phyloP scores from a whole-genome alignment of 2,113 vertebrate genomes.

The Ibidorhyncha struthersii region DNA sequence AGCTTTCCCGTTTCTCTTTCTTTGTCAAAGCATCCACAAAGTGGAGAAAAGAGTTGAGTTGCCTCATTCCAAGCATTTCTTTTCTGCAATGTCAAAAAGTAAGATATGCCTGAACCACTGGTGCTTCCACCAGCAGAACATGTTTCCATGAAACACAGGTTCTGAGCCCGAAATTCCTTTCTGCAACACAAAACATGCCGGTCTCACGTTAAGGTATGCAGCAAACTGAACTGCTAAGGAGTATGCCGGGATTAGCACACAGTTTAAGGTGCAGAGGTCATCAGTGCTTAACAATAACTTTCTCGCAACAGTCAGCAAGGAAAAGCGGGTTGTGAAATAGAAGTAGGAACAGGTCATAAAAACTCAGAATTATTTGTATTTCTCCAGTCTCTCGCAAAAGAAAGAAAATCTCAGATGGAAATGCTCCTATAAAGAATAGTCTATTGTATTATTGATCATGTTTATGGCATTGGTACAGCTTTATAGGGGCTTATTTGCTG shows the following conservation, averaged over 20 bases:
- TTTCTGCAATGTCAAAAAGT: not conserved
- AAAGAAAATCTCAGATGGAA: not conserved
- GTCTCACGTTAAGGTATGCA: not conserved
- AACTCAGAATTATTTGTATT: conserved; percentile 6
- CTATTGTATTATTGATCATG: not conserved
- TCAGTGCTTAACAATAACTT: conserved; percentile 26
- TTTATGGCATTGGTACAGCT: not conserved
- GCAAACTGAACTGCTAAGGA: conserved; percentile 36
- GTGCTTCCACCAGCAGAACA: not conserved
- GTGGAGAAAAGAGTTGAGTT: not conserved
- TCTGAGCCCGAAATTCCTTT: conserved; percentile 45
- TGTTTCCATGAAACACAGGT: conserved; percentile 30
- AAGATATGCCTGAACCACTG: not conserved
- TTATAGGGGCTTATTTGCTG: not conserved
- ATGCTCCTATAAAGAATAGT: not conserved
- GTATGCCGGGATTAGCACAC: conserved; percentile 19
- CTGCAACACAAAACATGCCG: not conserved
- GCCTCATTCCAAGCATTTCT: conserved; percentile 31
- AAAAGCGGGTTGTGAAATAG: conserved; percentile 31
- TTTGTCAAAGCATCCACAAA: not conserved
- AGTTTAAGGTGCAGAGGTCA: conserved; percentile 58
- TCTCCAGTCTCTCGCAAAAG: not conserved
- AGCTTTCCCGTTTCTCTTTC: not conserved
- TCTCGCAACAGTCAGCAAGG: conserved; percentile 5
- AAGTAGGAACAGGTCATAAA: not conserved